Evolutionary conservation across 2,888 invertebrate genomes (phyloP), one percentile per base, ranked within the genome.

Genomic region (Drosophila setosimentum): DNA sequence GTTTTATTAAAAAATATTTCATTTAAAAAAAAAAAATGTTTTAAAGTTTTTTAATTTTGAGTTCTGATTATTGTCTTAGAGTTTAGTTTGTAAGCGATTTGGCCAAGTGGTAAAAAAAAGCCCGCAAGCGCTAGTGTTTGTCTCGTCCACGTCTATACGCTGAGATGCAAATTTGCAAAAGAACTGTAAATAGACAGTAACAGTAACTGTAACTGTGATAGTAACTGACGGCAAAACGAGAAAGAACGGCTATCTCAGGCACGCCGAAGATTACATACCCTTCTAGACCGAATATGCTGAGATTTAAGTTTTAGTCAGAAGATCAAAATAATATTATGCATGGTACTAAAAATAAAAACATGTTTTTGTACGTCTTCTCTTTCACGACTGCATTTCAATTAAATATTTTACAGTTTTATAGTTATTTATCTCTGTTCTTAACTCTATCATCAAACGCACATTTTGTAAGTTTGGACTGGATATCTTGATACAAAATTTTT

Each of bases 221-320:
- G 59, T 30, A 55, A 29, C 61, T 30, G 27, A 45, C 37, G 42
- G 40, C 37, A 66, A 74, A 67, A 66, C 48, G 33, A 33, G n/a
- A 10, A 40, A 40, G n/a, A 10, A n/a, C n/a, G 40, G 10, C 8
- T 3, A 3, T n/a, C 8, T 40, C 10, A 40, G 40, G 10, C n/a
- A 40, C 40, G 8, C 4, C 40, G 40, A 40, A n/a, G n/a, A 40
- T 40, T 40, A 40, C n/a, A 10, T 10, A 10, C 10, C 10, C n/a
- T 40, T n/a, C n/a, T n/a, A n/a, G 40, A 40, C n/a, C 13, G 13
- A 6, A 42, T 21, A 11, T 13, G 42, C 21, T 42, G 21, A 42
- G 21, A 42, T 21, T 21, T 21, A 1, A 42, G 21, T 40, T 40
- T n/a, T 10, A 40, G 40, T 4, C n/a, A n/a, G 4, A n/a, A 10